Conservation (phyloP, 2,797 vertebrate genomes). For the Fundulus diaphanus region DNA sequence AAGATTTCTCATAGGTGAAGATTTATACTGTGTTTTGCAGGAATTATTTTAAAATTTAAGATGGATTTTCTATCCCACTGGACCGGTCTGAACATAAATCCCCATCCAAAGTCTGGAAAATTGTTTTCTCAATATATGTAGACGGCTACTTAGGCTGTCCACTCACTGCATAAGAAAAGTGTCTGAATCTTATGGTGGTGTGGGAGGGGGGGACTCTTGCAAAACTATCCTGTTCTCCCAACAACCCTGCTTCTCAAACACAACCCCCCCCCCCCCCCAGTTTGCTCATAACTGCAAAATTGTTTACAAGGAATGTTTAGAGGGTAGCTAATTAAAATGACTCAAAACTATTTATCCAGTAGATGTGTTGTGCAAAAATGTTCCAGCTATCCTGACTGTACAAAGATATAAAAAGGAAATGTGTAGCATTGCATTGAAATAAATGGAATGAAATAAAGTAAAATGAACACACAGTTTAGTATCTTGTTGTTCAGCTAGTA, state of each 20-base stretch:
- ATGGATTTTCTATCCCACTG: slow-evolving; percentile 47
- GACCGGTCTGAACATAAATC: slow-evolving; percentile 46
- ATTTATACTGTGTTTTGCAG: slow-evolving; percentile 33
- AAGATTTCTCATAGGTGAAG: slow-evolving; percentile 5
- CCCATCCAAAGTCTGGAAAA: slow-evolving; percentile 21
- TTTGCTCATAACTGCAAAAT: slow-evolving; percentile 13
- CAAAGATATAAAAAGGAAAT: neutral
- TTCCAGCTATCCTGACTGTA: neutral
- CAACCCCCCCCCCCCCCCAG: neutral
- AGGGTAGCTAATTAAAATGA: slow-evolving; percentile 13
- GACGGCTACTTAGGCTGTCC: slow-evolving; percentile 9
- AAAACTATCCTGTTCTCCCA: slow-evolving; percentile 16
- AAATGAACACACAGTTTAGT: neutral
- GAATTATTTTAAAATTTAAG: slow-evolving; percentile 47
- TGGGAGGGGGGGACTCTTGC: slow-evolving; percentile 10
- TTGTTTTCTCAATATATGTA: slow-evolving; percentile 43
- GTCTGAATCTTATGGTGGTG: slow-evolving; percentile 23
- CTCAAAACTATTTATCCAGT: neutral
- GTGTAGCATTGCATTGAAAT: neutral
- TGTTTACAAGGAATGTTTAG: slow-evolving; percentile 20
- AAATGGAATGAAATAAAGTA: neutral
- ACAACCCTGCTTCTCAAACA: slow-evolving; percentile 4
- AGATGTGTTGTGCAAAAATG: neutral
- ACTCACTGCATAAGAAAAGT: slow-evolving; percentile 28
- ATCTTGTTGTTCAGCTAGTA: neutral